phyloP scores from a whole-genome alignment of 2,797 vertebrate species.

The Zalophus californianus region DNA sequence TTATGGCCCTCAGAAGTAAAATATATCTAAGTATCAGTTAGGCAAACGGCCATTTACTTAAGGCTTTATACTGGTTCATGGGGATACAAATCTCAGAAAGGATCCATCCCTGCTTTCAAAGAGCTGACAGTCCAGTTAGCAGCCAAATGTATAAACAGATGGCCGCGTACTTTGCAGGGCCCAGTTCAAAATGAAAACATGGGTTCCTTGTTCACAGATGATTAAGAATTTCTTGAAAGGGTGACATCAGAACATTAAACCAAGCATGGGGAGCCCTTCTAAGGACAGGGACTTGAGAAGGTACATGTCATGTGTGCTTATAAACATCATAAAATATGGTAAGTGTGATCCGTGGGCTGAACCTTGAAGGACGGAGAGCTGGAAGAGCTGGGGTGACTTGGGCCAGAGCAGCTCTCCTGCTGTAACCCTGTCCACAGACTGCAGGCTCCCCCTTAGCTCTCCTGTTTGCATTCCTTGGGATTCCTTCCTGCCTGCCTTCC shows the following conservation, averaged over 20 bases:
- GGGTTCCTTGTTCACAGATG: not conserved
- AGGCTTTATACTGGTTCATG: not conserved
- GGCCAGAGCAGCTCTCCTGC: fast-evolving
- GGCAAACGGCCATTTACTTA: not conserved
- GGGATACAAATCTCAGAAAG: not conserved
- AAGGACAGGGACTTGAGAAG: not conserved
- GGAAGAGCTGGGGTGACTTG: not conserved
- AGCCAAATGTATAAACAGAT: not conserved
- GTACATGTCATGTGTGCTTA: not conserved
- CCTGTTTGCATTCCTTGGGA: not conserved
- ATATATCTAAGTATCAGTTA: not conserved
- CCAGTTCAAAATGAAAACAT: not conserved
- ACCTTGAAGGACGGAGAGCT: not conserved
- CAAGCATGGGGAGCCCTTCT: not conserved
- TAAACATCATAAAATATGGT: not conserved
- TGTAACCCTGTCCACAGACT: not conserved
- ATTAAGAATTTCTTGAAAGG: not conserved
- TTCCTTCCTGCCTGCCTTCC: too few species aligned
- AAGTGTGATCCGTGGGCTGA: not conserved
- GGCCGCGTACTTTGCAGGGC: not conserved
- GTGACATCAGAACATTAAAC: not conserved
- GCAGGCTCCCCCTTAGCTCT: not conserved
- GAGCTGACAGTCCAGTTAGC: not conserved
- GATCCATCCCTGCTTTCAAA: not conserved
- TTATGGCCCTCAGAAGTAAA: constrained; percentile 36